Base-by-base conservation (phyloP, 92 coral and sea anemone species). In the Porites lobata region DNA sequence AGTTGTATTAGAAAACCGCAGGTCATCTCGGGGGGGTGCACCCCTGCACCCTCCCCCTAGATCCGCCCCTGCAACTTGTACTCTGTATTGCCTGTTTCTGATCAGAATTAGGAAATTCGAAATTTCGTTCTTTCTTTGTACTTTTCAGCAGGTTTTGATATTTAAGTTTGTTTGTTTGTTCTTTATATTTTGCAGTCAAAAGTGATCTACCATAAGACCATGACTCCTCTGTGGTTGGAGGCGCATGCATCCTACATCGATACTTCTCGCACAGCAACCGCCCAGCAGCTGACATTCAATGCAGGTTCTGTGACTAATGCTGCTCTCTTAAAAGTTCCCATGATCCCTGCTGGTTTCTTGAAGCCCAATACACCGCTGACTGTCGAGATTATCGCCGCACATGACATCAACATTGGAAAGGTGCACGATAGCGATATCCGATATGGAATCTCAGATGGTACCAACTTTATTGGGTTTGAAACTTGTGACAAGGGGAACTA, bases 211-310 rank as follows among this genome's bases (percentile, higher is more conserved):
- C 69, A 72, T 59, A 67, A 83, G 61, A 70, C 79, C 65, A 89
- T 89, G 92, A 89, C 92, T 9, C 89, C 92, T 1, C 24, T 29
- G 6, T 56, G 85, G 74, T 64, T 89, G 53, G 78, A 62, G 12
- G 51, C 65, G 47, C 80, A 89, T 72, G 92, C 92, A 21, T 67
- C 92, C 7, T 89, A 83, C 77, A 51, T 89, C n/a, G 92, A 83
- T 67, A 68, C 65, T 26, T 56, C 73, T 43, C 92, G 86, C 47
- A 56, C 74, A 7, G 6, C 61, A 50, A 56, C 85, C 18, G 56
- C 85, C 26, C 7, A n/a, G 26, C 89, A 78, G 58, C 89, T 89
- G 65, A 84, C 85, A 11, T 89, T 89, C 79, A 89, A 89, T 53
- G 89, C 92, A 51, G 85, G 89, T 24, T 7, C 80, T 50, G 64